Evolutionary conservation across 2,113 vertebrate species (phyloP).

Genomic region (Cheirogaleus medius): DNA sequence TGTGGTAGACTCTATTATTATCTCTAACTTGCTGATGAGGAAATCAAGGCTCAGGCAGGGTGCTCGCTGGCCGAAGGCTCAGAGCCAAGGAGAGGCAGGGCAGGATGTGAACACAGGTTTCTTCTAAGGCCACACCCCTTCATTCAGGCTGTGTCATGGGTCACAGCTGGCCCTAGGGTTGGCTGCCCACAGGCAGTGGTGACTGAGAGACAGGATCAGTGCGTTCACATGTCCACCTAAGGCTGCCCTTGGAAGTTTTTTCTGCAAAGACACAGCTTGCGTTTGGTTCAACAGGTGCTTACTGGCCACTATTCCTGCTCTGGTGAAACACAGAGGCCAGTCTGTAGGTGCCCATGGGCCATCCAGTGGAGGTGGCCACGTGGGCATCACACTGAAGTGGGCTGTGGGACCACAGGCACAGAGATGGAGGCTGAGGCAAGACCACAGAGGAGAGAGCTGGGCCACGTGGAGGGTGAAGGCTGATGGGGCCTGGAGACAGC

Average conservation of each 20-base stretch:
- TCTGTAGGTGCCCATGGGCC: background rate
- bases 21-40: background rate
- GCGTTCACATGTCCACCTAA: background rate
- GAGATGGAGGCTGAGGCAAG: background rate
- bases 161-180: background rate
- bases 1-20: background rate
- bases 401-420: background rate
- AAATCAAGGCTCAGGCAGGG: background rate
- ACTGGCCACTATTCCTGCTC: background rate
- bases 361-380: background rate
- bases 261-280: background rate
- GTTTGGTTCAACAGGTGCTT: background rate
- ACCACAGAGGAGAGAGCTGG: background rate
- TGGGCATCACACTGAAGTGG: background rate
- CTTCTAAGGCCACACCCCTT: background rate
- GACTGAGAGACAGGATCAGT: background rate
- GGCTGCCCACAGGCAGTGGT: background rate
- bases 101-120: background rate
- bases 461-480: no score
- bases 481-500: background rate
- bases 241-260: background rate
- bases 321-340: background rate
- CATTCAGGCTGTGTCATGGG: background rate
- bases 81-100: background rate
- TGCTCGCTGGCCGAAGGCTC: background rate